phyloP scores from a whole-genome alignment of 2,888 invertebrate genomes.

The Tillus elongatus region DNA sequence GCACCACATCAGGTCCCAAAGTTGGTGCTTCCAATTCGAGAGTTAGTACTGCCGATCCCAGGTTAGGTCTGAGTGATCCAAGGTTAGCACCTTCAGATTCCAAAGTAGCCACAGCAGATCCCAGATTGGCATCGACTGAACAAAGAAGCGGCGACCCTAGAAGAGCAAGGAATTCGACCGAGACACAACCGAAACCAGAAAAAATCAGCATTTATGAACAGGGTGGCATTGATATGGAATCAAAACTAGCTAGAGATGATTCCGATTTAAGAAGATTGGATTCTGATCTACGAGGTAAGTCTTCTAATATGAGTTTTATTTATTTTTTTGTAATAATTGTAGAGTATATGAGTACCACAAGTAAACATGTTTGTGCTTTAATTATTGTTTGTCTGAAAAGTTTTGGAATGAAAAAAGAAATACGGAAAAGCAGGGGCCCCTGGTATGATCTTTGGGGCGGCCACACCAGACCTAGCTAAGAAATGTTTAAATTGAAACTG shows the following conservation, averaged over 20 bases:
- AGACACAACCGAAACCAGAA: conserved; percentile 28
- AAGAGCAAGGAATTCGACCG: conserved; percentile 5
- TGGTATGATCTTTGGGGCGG: too few relatives aligned
- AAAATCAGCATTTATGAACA: conserved; percentile 54
- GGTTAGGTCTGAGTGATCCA: conserved; percentile 16
- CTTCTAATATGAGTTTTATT: conserved; percentile 17
- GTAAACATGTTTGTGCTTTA: too few relatives aligned
- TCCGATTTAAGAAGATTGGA: conserved; percentile 51
- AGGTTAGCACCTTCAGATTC: conserved; percentile 9
- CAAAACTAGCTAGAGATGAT: conserved; percentile 45
- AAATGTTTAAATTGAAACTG: too few relatives aligned
- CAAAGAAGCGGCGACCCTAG: conserved; percentile 18
- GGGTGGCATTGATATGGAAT: conserved; percentile 50
- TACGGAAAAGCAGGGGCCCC: too few relatives aligned
- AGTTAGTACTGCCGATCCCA: not conserved
- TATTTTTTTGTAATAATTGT: conserved; percentile 5
- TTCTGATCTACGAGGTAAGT: conserved; percentile 1
- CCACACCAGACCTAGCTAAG: too few relatives aligned
- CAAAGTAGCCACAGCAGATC: conserved; percentile 14
- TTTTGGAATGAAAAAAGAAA: too few relatives aligned
- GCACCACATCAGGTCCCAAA: conserved; percentile 6
- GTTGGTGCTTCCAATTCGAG: conserved; percentile 5
- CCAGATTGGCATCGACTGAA: conserved; percentile 15
- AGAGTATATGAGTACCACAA: too few relatives aligned
- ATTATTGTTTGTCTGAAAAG: too few relatives aligned